These are phyloP conservation scores for Actias luna DNA, from an alignment of 2,888 invertebrate genomes.

Conservation along the genomic window DNA sequence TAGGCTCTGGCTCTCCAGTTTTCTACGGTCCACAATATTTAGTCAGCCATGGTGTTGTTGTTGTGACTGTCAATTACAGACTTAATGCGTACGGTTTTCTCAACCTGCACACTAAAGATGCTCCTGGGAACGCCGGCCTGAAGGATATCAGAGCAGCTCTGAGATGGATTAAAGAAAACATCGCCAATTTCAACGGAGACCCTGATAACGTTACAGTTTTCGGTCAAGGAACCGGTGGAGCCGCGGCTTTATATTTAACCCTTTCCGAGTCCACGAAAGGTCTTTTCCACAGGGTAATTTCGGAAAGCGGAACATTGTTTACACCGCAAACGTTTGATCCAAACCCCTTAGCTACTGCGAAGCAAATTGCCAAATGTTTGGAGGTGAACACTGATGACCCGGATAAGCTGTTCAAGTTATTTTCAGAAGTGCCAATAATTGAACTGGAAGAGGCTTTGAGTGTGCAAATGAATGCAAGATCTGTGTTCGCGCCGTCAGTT, in stretches of 20 bases:
- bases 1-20: slow-evolving; percentile 65
- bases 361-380: slow-evolving; percentile 65
- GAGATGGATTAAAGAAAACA: slow-evolving; percentile 69
- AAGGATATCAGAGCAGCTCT: slow-evolving; percentile 74
- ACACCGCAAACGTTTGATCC: slow-evolving; percentile 62
- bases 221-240: slow-evolving; percentile 72
- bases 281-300: slow-evolving; percentile 65
- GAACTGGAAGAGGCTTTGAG: slow-evolving; percentile 66
- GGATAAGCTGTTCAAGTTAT: slow-evolving; percentile 53
- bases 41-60: slow-evolving; percentile 61
- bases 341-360: slow-evolving; percentile 57
- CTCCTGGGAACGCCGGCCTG: slow-evolving; percentile 74
- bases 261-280: slow-evolving; percentile 66
- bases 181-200: slow-evolving; percentile 62
- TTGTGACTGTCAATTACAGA: slow-evolving; percentile 77
- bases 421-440: slow-evolving; percentile 48
- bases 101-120: slow-evolving; percentile 61
- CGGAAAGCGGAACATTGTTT: slow-evolving; percentile 66
- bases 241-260: slow-evolving; percentile 65
- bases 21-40: slow-evolving; percentile 75
- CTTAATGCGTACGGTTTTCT: slow-evolving; percentile 74
- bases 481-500: slow-evolving; percentile 65
- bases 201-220: slow-evolving; percentile 71
- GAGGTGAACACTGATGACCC: slow-evolving; percentile 53
- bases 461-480: slow-evolving; percentile 68